phyloP scores from a whole-genome alignment of 2,113 vertebrate genomes.

The Hippocampus barbouri region DNA sequence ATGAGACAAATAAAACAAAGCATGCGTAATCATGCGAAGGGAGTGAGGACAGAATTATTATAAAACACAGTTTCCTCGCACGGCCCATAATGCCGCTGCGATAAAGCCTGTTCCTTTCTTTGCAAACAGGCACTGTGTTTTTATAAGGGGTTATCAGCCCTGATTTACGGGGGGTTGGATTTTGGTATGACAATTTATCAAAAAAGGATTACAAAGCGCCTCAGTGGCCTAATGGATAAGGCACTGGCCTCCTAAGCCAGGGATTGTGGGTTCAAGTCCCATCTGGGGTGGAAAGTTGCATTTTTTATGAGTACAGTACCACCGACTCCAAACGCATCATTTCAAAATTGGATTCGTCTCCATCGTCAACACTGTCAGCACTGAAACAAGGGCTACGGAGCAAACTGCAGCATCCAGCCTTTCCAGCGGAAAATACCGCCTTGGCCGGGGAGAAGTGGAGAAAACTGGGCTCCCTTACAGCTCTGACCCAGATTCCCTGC shows the following conservation, averaged over 20 bases:
- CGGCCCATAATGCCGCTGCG: constrained; percentile 2
- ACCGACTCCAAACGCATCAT: not conserved
- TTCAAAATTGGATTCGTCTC: not conserved
- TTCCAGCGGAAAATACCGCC: constrained; percentile 57
- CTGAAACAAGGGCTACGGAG: constrained; percentile 39
- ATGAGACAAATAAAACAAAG: constrained; percentile 55
- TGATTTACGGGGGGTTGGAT: constrained; percentile 6
- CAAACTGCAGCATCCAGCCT: constrained; percentile 41
- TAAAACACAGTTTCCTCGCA: constrained; percentile 10
- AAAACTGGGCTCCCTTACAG: constrained; percentile 58
- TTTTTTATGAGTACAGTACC: no score
- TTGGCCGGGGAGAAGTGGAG: constrained; percentile 58
- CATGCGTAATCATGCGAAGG: constrained; percentile 16
- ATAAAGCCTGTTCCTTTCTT: not conserved
- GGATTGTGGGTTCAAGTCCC: constrained; percentile 54
- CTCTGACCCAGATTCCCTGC: constrained; percentile 63
- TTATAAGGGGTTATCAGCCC: constrained; percentile 2
- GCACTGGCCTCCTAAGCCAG: constrained; percentile 58
- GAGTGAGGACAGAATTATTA: constrained; percentile 28
- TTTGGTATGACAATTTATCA: not conserved
- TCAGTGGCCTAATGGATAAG: constrained; percentile 59
- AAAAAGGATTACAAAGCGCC: not conserved
- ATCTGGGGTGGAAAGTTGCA: constrained; percentile 42
- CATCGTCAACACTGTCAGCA: constrained; percentile 22
- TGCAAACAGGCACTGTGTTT: not conserved